Evolutionary conservation across 2,797 vertebrate genomes (phyloP), one percentile per base, ranked within the genome.

Genomic region (Yasuhikotakia modesta): DNA sequence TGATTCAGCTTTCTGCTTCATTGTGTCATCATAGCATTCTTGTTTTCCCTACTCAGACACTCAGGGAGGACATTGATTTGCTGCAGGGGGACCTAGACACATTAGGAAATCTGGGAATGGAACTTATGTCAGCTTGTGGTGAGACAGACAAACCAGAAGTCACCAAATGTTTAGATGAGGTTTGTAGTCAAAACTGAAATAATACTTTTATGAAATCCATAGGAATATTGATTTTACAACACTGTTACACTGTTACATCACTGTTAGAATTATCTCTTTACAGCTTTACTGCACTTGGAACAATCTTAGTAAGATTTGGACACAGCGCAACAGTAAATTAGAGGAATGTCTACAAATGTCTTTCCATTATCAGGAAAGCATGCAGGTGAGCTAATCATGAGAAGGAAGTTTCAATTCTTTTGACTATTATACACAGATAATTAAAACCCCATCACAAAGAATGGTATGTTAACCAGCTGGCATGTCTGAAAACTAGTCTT

Each of bases 81-180:
- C 88, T 95, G 79, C 90, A 93, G 88, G 91, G 88, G 0, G 94
- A 96, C 81, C 88, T 96, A 88, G 95, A 95, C 83, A 88, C 85
- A 0, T 87, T 94, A 46, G 93, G 94, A 0, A 83, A 89, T 80
- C 82, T 93, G 72, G 94, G 93, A 58, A 88, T 93, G 91, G 95
- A 95, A 82, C 86, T 95, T 52, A 94, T 95, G 93, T 92, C 94
- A 1, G 90, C 92, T 1, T 95, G 95, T 10, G 95, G 95, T 1
- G 94, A 95, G 81, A 93, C 91, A 2, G 94, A 96, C 88, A 95
- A 93, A 66, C 94, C 94, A 0, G 93, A 95, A 0, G 93, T 96
- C 82, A 96, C 95, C 60, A 95, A 93, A 87, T 94, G 93, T 86
- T 86, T 96, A 69, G 96, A 97, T 1, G 95, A 96, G 86, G 96